Evolutionary conservation across 2,888 invertebrate genomes (phyloP).

Genomic region (Protophormia terraenovae): DNA sequence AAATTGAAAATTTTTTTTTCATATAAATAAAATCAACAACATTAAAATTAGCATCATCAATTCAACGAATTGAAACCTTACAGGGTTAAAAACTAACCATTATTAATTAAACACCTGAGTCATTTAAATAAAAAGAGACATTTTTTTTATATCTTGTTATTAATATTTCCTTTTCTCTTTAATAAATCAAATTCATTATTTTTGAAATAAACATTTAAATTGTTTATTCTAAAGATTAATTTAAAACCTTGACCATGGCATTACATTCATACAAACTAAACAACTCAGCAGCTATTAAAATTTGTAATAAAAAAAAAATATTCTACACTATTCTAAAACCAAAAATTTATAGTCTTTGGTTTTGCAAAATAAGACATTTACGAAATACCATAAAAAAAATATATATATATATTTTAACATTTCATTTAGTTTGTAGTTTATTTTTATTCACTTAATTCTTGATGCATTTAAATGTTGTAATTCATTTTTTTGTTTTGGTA

Average conservation of each 20-base stretch:
- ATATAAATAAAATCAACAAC: too few species aligned
- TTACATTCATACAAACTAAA: background rate
- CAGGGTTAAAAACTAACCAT: too few species aligned
- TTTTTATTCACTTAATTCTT: constrained; percentile 14
- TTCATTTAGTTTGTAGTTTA: constrained; percentile 10
- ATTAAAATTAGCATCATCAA: too few species aligned
- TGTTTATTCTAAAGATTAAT: constrained; percentile 13
- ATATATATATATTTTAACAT: background rate
- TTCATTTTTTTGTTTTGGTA: background rate
- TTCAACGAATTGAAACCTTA: too few species aligned
- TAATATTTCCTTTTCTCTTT: background rate
- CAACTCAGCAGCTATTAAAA: constrained; percentile 20
- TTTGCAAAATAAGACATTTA: constrained; percentile 9
- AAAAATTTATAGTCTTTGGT: background rate
- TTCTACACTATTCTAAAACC: constrained; percentile 10
- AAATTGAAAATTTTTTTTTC: too few species aligned
- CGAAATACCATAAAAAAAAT: background rate
- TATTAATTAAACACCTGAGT: background rate
- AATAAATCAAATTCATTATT: constrained; percentile 31
- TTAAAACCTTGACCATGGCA: constrained; percentile 50
- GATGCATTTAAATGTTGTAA: constrained; percentile 25
- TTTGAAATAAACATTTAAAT: constrained; percentile 28
- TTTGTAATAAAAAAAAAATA: background rate
- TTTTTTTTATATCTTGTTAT: background rate
- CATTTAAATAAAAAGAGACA: background rate